A percentile compares a stretch with the other conserved stretches of the same genome.
These are phyloP conservation scores for Melanotaenia pygmaea DNA, from an alignment of 2,797 vertebrate genomes.

Conservation along the genomic window DNA sequence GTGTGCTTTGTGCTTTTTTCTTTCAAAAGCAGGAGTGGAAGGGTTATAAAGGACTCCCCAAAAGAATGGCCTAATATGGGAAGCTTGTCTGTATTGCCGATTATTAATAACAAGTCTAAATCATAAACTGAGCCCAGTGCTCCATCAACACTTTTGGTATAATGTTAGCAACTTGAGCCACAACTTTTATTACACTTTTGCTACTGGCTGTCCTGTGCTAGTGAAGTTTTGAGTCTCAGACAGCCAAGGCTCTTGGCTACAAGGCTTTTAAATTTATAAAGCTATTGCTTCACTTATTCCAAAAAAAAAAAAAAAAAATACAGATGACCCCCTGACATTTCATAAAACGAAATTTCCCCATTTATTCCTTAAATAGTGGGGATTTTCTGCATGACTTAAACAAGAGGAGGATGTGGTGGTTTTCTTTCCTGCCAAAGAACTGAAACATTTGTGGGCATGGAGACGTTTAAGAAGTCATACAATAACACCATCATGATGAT, in stretches of 20 bases:
- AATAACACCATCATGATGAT: constrained; percentile 13
- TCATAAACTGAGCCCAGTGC: constrained; percentile 21
- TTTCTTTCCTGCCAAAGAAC: constrained; percentile 11
- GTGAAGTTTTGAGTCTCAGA: constrained; percentile 20
- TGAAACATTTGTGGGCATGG: constrained; percentile 3
- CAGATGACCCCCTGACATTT: constrained; percentile 3
- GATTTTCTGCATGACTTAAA: constrained; percentile 18
- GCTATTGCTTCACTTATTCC: constrained; percentile 10
- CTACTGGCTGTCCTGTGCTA: constrained; percentile 24
- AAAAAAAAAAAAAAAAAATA: not conserved
- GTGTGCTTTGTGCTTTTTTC: not conserved
- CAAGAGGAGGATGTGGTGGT: constrained; percentile 2
- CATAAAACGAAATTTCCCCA: constrained; percentile 14
- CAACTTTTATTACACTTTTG: constrained; percentile 28
- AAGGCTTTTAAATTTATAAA: not conserved
- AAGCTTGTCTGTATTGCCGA: constrained; percentile 8
- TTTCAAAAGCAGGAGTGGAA: constrained; percentile 29
- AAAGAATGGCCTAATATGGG: constrained; percentile 10
- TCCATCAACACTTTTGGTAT: constrained; percentile 8
- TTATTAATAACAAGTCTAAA: constrained; percentile 12
- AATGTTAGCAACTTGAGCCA: constrained; percentile 15
- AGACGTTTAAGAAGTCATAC: constrained; percentile 9
- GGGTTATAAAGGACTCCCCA: constrained; percentile 20
- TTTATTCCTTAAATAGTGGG: constrained; percentile 26
- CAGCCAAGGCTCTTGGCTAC: constrained; percentile 20